Evolutionary conservation across 1,140 invertebrate genomes (phyloP).

Genomic region (Apocrypta bakeri): DNA sequence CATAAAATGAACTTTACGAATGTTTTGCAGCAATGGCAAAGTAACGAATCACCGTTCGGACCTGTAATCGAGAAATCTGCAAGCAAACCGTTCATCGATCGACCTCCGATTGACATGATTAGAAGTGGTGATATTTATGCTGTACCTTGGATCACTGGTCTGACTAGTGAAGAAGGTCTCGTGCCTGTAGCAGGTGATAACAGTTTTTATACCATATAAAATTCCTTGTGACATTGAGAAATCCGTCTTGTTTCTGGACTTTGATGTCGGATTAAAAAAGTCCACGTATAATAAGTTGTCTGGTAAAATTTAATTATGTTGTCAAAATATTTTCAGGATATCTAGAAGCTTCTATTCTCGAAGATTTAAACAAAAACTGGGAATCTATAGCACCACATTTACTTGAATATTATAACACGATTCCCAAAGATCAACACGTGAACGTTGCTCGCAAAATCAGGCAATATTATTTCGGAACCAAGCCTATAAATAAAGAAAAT

Average conservation of each 20-base stretch:
- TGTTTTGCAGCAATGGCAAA: background rate
- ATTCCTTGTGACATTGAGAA: too few species aligned
- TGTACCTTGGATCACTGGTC: slow-evolving; percentile 74
- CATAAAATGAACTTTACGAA: too few species aligned
- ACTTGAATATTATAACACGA: too few species aligned
- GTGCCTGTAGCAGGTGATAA: slow-evolving; percentile 72
- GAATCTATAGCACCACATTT: background rate
- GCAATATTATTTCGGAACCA: too few species aligned
- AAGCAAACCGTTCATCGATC: slow-evolving; percentile 71
- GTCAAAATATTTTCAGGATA: background rate
- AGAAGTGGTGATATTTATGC: slow-evolving; percentile 67
- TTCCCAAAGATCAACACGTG: too few species aligned
- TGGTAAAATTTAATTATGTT: background rate
- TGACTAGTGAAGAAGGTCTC: slow-evolving; percentile 74
- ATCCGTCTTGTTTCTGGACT: too few species aligned
- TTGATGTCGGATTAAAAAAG: too few species aligned
- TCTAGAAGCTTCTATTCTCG: background rate
- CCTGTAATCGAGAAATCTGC: slow-evolving; percentile 72
- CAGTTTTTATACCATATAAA: too few species aligned
- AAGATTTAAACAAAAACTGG: background rate
- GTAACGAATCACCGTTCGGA: slow-evolving; percentile 64
- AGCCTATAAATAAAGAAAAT: too few species aligned
- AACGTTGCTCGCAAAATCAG: too few species aligned
- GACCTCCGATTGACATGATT: slow-evolving; percentile 74
- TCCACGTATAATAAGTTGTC: too few species aligned